Percentiles rank a stretch among this genome's conserved stretches.
Conservation (phyloP, 2,888 invertebrate genomes). For the Octodonta nipae region DNA sequence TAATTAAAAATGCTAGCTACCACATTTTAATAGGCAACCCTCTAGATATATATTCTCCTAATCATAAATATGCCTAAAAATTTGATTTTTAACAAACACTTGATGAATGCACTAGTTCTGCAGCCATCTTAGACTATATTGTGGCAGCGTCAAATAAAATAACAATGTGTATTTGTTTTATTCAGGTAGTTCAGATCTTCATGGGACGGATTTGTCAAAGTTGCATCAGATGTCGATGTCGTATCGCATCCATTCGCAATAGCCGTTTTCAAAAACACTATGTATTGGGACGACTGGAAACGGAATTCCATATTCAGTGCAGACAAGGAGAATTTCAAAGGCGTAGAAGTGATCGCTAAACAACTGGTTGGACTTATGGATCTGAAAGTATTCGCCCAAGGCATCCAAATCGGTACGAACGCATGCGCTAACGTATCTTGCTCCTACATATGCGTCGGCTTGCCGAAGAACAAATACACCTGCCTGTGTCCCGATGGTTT, state of each 20-base stretch:
- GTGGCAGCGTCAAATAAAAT: no score
- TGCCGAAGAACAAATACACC: constrained; percentile 47
- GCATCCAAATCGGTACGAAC: constrained; percentile 61
- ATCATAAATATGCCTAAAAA: no score
- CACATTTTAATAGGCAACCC: no score
- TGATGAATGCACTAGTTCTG: no score
- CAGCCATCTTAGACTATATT: no score
- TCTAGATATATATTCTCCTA: no score
- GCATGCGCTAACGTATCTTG: constrained; percentile 52
- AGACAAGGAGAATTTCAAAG: constrained; percentile 56
- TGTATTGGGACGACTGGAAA: constrained; percentile 88
- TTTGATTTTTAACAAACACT: no score
- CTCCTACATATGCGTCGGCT: constrained; percentile 63
- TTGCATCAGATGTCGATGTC: constrained; percentile 45
- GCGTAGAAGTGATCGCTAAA: constrained; percentile 32
- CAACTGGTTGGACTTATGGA: constrained; percentile 67
- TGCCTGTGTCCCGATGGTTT: constrained; percentile 72
- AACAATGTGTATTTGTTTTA: no score
- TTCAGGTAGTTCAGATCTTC: constrained; percentile 42
- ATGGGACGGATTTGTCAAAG: constrained; percentile 44
- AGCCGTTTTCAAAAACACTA: constrained; percentile 67
- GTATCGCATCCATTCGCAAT: constrained; percentile 77
- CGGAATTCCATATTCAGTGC: constrained; percentile 63
- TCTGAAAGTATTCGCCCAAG: constrained; percentile 66
- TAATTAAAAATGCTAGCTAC: no score